These are phyloP conservation scores for Pachliopta kotzebuea DNA, from an alignment of 2,888 invertebrate species.

Conservation along the genomic window DNA sequence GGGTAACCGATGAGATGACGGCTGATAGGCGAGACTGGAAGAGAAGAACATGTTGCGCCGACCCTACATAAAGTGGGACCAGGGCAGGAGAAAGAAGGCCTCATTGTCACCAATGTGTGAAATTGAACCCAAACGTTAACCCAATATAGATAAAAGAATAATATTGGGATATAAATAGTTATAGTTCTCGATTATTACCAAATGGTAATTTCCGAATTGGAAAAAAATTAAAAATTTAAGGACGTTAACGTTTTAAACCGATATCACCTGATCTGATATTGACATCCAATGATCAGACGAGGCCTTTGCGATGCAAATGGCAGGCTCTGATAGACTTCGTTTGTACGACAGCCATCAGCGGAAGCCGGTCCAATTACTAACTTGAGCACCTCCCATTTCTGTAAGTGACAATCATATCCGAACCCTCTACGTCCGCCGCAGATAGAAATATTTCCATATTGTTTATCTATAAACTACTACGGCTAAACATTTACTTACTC, in stretches of 20 bases:
- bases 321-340: constrained; percentile 31
- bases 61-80: too few species aligned
- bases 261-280: constrained; percentile 32
- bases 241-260: constrained; percentile 7
- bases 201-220: too few species aligned
- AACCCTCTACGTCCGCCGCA: not conserved
- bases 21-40: too few species aligned
- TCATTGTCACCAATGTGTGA: too few species aligned
- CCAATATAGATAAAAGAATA: too few species aligned
- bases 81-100: too few species aligned
- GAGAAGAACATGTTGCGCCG: too few species aligned
- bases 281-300: constrained; percentile 42
- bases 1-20: too few species aligned
- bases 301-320: constrained; percentile 48
- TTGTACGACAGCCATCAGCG: constrained; percentile 22
- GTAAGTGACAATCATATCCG: constrained; percentile 7
- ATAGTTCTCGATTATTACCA: too few species aligned
- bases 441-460: not conserved
- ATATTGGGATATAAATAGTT: too few species aligned
- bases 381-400: constrained; percentile 7
- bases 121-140: too few species aligned
- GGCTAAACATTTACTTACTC: too few species aligned
- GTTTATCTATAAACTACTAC: not conserved
- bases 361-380: constrained; percentile 9
- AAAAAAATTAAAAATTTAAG: constrained; percentile 2